Evolutionary conservation across 2,888 invertebrate genomes (phyloP).

Genomic region (Oligia strigilis): DNA sequence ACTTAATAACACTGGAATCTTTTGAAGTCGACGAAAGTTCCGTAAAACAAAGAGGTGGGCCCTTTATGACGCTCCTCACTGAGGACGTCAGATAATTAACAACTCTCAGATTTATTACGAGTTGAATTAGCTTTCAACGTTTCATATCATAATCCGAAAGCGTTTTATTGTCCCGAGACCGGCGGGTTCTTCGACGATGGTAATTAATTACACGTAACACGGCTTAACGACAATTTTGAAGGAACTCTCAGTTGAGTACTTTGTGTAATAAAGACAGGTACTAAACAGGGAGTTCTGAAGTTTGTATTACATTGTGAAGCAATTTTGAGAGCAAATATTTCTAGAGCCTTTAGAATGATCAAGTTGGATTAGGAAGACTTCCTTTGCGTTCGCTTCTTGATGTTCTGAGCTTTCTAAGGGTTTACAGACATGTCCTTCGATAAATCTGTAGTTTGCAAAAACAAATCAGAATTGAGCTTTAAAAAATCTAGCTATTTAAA

Average conservation of each 20-base stretch:
- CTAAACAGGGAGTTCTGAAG: constrained; percentile 71
- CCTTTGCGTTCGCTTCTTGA: not conserved
- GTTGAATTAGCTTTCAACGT: constrained; percentile 86
- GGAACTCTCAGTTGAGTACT: constrained; percentile 74
- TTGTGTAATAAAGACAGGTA: constrained; percentile 75
- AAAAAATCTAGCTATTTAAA: not conserved
- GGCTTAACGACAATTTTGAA: constrained; percentile 78
- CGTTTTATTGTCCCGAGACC: constrained; percentile 82
- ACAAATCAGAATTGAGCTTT: not conserved
- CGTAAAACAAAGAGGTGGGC: constrained; percentile 79
- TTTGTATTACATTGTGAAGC: constrained; percentile 71
- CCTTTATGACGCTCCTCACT: constrained; percentile 77
- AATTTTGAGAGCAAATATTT: constrained; percentile 56
- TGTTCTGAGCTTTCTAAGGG: not conserved
- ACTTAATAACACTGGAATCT: constrained; percentile 78
- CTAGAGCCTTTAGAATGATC: constrained; percentile 12
- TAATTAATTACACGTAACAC: constrained; percentile 85
- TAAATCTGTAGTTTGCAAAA: not conserved
- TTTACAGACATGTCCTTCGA: not conserved
- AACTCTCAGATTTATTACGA: constrained; percentile 86
- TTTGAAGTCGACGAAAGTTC: constrained; percentile 80
- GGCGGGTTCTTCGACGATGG: constrained; percentile 70
- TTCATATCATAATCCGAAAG: constrained; percentile 87
- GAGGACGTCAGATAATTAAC: constrained; percentile 83
- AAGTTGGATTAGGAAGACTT: constrained; percentile 9